A percentile compares a stretch with the other conserved stretches of the same genome.
These are phyloP conservation scores for Glaucopsyche alexis DNA, from an alignment of 2,888 invertebrate species.

Conservation along the genomic window DNA sequence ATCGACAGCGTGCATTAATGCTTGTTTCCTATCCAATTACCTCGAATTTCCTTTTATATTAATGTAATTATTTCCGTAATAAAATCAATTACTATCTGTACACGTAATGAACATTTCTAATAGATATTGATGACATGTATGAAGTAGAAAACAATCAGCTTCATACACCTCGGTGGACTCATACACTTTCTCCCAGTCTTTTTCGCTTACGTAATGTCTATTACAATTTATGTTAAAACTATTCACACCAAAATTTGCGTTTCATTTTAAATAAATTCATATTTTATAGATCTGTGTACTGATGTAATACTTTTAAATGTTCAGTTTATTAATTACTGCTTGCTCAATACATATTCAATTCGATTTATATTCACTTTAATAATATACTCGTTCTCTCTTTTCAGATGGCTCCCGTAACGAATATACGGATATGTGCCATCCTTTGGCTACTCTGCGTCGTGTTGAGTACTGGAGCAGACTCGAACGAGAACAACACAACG, in stretches of 20 bases:
- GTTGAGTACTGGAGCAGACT: slow-evolving; percentile 47
- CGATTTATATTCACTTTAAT: not conserved
- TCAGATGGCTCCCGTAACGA: slow-evolving; percentile 74
- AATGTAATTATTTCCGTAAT: slow-evolving; percentile 15
- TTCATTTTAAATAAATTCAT: not conserved
- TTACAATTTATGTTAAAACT: not conserved
- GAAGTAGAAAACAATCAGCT: slow-evolving; percentile 23
- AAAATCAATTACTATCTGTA: slow-evolving; percentile 19
- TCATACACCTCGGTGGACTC: not conserved
- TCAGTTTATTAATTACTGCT: not conserved
- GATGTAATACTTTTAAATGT: not conserved
- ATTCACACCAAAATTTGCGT: slow-evolving; percentile 6
- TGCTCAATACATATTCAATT: not conserved
- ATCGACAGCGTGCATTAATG: not conserved
- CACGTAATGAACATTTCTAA: slow-evolving; percentile 22
- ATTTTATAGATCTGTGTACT: not conserved
- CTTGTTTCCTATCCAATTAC: slow-evolving; percentile 9
- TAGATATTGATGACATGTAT: slow-evolving; percentile 18
- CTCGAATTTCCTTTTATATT: not conserved
- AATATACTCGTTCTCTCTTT: slow-evolving; percentile 44
- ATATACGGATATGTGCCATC: slow-evolving; percentile 61
- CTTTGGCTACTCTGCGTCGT: slow-evolving; percentile 59
- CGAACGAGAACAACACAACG: slow-evolving; percentile 62
- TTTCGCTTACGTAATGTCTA: not conserved
- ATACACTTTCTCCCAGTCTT: not conserved